Percentiles rank a stretch among this genome's conserved stretches.
Evolutionary conservation across 2,113 vertebrate species (phyloP).

Genomic region (Agelaius tricolor): DNA sequence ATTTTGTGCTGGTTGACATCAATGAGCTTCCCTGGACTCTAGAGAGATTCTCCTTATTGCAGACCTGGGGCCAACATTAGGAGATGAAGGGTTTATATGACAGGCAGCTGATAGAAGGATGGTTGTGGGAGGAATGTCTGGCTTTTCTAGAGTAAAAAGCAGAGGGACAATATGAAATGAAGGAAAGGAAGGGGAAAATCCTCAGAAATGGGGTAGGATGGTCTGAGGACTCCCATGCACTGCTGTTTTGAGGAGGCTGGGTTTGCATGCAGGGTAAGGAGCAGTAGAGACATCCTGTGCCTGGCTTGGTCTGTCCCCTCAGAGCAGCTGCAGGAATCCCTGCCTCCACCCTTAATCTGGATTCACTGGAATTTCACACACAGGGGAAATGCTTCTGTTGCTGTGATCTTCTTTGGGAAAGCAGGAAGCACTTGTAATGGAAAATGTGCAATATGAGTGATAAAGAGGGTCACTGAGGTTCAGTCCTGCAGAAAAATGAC

Average conservation of each 20-base stretch:
- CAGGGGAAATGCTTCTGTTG: neutral
- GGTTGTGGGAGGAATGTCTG: neutral
- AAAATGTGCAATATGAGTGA: neutral
- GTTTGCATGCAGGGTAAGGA: neutral
- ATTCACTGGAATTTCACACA: neutral
- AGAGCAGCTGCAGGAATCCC: neutral
- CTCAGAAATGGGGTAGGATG: neutral
- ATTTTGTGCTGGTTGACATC: neutral
- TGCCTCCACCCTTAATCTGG: neutral
- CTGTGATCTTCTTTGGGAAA: neutral
- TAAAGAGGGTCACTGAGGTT: neutral
- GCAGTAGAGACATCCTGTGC: neutral
- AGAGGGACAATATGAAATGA: neutral
- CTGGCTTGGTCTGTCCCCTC: neutral
- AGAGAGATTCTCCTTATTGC: neutral
- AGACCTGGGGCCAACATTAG: neutral
- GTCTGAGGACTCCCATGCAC: neutral
- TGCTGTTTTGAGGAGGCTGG: neutral
- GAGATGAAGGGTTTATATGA: neutral
- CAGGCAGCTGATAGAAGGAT: neutral
- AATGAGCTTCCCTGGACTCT: neutral
- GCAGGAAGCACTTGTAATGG: neutral
- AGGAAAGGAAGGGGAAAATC: neutral
- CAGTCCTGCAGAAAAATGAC: neutral
- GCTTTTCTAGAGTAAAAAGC: neutral